Percentiles rank a stretch among this genome's conserved stretches.
These are phyloP conservation scores for Melieria picta DNA, from an alignment of 2,888 invertebrate genomes.

Conservation along the genomic window DNA sequence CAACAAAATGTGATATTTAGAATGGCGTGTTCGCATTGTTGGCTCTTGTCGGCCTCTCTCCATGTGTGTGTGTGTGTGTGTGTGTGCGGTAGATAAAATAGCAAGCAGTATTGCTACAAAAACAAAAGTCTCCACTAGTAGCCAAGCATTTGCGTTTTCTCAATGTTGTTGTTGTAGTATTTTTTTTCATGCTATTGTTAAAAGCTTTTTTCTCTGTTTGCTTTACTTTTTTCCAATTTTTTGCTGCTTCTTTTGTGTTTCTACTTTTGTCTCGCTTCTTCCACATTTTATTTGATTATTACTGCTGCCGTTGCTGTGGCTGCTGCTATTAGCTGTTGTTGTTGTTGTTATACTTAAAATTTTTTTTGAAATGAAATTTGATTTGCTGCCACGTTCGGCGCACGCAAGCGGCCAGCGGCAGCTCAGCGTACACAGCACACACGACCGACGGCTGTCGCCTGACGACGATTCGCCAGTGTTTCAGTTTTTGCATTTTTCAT, in stretches of 20 bases:
- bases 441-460: no score
- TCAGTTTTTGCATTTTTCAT: conserved; percentile 4
- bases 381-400: conserved; percentile 42
- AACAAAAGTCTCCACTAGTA: no score
- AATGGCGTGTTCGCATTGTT: background rate
- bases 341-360: conserved; percentile 25
- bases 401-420: background rate
- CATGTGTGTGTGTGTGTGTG: background rate
- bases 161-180: no score
- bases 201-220: no score
- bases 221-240: background rate
- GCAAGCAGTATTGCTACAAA: no score
- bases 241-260: conserved; percentile 28
- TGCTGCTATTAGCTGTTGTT: conserved; percentile 25
- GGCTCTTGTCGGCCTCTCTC: background rate
- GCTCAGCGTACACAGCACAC: no score
- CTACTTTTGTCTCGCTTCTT: conserved; percentile 41
- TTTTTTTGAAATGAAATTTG: conserved; percentile 43
- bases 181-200: no score
- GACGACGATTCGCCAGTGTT: no score
- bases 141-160: no score
- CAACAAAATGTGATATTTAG: conserved; percentile 18
- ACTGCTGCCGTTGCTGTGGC: conserved; percentile 35
- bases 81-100: background rate
- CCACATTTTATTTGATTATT: conserved; percentile 26